Percentiles rank a stretch among this genome's conserved stretches.
These are phyloP conservation scores for Cheilosia grossa DNA, from an alignment of 2,888 invertebrate genomes.

Conservation along the genomic window DNA sequence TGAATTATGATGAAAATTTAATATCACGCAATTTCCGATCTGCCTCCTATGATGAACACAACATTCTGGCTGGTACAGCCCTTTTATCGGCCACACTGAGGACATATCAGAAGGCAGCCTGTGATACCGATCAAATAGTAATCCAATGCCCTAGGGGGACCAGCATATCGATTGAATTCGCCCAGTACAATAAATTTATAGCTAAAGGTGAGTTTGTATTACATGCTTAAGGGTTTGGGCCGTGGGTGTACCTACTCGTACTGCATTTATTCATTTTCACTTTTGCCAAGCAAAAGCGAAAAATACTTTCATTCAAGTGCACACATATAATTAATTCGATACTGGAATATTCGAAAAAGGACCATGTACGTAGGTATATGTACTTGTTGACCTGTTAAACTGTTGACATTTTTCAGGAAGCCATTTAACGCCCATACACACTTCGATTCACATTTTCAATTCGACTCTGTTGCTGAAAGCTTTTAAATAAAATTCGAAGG, in stretches of 20 bases:
- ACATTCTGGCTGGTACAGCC: conserved; percentile 84
- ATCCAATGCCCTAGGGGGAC: conserved; percentile 96
- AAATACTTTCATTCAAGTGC: background rate
- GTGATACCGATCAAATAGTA: conserved; percentile 94
- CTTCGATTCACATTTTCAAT: background rate
- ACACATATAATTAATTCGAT: background rate
- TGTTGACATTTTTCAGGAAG: conserved; percentile 5
- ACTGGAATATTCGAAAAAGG: conserved; percentile 5
- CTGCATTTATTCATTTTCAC: conserved; percentile 33
- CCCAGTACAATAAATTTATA: conserved; percentile 87
- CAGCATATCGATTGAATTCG: conserved; percentile 94
- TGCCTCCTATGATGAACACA: background rate
- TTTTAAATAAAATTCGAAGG: background rate
- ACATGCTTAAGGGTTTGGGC: background rate
- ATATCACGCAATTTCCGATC: conserved; percentile 16
- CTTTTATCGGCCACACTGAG: conserved; percentile 95
- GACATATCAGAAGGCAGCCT: conserved; percentile 95
- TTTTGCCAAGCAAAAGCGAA: background rate
- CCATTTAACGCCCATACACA: conserved; percentile 7
- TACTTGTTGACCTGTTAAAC: conserved; percentile 3
- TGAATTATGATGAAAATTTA: conserved; percentile 48
- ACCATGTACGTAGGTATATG: background rate
- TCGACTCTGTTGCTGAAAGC: background rate
- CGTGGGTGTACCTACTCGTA: too few species aligned
- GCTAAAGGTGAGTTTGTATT: conserved; percentile 80